These are phyloP conservation scores for Gambusia affinis DNA, from an alignment of 2,113 vertebrate species.

Conservation along the genomic window DNA sequence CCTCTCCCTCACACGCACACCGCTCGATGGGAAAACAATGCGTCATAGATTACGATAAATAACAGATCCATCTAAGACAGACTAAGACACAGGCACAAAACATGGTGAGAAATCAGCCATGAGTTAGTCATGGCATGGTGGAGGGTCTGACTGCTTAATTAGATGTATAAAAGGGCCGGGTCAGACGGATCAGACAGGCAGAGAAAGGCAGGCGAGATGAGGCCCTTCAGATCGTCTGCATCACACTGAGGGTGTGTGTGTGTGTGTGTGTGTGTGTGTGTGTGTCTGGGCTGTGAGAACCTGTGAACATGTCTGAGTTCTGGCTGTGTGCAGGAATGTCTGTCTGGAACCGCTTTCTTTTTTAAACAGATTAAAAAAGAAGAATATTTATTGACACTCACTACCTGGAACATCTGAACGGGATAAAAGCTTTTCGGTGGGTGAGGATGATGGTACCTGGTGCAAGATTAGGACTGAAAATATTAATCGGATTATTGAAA, in stretches of 20 bases:
- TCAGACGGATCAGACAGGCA: slow-evolving; percentile 74
- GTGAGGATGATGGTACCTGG: background rate
- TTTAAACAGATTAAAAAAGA: no score
- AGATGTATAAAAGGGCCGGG: slow-evolving; percentile 73
- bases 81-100: slow-evolving; percentile 68
- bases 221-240: slow-evolving; percentile 77
- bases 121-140: slow-evolving; percentile 72
- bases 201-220: slow-evolving; percentile 77
- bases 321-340: slow-evolving; percentile 47
- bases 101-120: slow-evolving; percentile 73
- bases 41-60: slow-evolving; percentile 60
- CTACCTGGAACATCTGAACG: no score
- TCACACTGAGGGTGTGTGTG: slow-evolving; percentile 50
- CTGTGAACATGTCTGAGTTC: slow-evolving; percentile 66
- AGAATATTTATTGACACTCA: background rate
- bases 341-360: slow-evolving; percentile 4
- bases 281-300: slow-evolving; percentile 71
- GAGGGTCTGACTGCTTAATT: slow-evolving; percentile 81
- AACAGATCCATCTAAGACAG: slow-evolving; percentile 50
- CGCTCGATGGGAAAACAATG: slow-evolving; percentile 66
- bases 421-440: background rate
- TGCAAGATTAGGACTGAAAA: background rate
- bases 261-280: slow-evolving; percentile 55
- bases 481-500: no score
- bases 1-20: slow-evolving; percentile 35